phyloP scores from a whole-genome alignment of 2,113 vertebrate genomes.

The Turnix velox region DNA sequence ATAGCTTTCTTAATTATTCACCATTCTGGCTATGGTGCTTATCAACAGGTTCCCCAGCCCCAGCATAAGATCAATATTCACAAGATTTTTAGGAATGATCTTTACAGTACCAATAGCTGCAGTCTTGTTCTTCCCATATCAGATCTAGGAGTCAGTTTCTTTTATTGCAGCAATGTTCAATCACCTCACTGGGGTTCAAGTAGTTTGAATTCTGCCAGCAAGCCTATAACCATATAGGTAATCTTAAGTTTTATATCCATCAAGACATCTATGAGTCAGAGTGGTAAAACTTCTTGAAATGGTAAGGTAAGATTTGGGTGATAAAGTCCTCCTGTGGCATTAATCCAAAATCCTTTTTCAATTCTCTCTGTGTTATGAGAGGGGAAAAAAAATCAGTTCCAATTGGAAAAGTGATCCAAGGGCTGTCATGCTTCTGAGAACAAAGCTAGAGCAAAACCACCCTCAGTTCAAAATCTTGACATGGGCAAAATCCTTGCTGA shows the following conservation, averaged over 20 bases:
- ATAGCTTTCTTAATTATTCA: not conserved
- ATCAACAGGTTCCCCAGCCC: not conserved
- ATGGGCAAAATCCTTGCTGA: slow-evolving; percentile 24
- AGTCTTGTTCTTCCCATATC: not conserved
- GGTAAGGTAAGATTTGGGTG: not conserved
- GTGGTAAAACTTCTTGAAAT: not conserved
- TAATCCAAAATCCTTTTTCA: slow-evolving; percentile 35
- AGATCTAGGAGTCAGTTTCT: not conserved
- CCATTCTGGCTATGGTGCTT: not conserved
- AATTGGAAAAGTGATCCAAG: slow-evolving; percentile 19
- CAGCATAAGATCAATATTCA: not conserved
- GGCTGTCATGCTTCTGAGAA: not conserved
- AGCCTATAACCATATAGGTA: not conserved
- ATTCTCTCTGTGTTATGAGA: not conserved
- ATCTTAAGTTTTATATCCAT: not conserved
- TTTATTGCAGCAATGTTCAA: not conserved
- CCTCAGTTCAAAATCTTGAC: slow-evolving; percentile 42
- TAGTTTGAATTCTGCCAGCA: not conserved
- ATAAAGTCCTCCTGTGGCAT: not conserved
- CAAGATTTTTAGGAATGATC: not conserved
- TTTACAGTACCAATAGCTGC: not conserved
- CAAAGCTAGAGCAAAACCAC: slow-evolving; percentile 46
- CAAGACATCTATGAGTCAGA: not conserved
- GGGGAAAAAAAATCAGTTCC: slow-evolving; percentile 15
- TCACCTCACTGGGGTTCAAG: not conserved